These are phyloP conservation scores for Macropus fuliginosus DNA, from an alignment of 2,797 vertebrate species.

Conservation along the genomic window DNA sequence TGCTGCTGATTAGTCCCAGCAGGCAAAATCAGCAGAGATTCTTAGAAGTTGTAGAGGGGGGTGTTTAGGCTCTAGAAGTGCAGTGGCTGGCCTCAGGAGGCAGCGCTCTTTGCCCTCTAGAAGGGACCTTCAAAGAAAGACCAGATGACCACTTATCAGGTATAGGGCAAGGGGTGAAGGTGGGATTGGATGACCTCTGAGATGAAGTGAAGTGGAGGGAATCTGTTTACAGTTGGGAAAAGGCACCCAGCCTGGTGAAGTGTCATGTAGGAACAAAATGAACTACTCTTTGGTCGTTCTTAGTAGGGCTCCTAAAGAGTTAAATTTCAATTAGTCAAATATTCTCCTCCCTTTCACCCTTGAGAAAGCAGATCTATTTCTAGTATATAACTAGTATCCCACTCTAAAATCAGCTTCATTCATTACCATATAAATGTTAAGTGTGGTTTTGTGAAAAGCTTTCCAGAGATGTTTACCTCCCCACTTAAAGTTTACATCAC, in stretches of 20 bases:
- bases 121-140: neutral
- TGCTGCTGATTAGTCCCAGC: neutral
- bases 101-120: neutral
- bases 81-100: neutral
- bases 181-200: neutral
- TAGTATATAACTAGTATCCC: neutral
- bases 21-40: neutral
- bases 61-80: neutral
- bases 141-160: neutral
- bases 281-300: neutral
- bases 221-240: neutral
- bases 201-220: neutral
- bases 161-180: neutral
- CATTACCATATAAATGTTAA: conserved; percentile 43
- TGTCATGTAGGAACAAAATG: neutral
- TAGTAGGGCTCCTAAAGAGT: neutral
- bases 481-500: neutral
- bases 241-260: neutral
- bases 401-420: conserved; percentile 7
- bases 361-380: neutral
- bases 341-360: neutral
- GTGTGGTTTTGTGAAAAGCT: neutral
- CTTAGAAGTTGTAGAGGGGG: neutral
- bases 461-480: neutral
- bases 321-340: neutral